Base-by-base conservation (phyloP, 2,113 vertebrate species). In the Pseudolaguvia tuberculata region DNA sequence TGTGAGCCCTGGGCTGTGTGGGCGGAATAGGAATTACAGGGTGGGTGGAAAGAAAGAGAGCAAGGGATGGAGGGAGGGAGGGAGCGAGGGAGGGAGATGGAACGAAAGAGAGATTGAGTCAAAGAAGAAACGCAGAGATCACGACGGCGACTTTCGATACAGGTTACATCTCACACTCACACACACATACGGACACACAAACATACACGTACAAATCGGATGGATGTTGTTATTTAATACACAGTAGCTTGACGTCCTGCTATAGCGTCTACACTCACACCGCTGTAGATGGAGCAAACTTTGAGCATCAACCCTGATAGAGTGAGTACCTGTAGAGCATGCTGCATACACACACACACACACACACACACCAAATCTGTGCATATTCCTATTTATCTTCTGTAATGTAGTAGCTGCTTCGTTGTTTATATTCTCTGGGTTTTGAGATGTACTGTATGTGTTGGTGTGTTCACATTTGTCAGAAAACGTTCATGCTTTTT, bases 211-310 rank as follows among this genome's bases (percentile, higher is more conserved):
- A 25, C 77, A 62, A 62, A 69, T 79, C 81, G 78, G 80, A 87
- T 86, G 84, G 84, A 86, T 79, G 83, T 85, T 88, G 74, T 76
- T 77, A 80, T 39, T 29, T 75, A 66, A 81, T 68, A 78, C 67
- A 77, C 66, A 82, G 79, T 79, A 74, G 63, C 81, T 74, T 75
- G 69, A 82, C 63, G 58, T 35, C 56, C 9, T 65, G 81, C 79
- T 78, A 81, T 81, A 81, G 76, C 85, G 83, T 87, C 84, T 85
- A 89, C 84, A 84, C 85, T 84, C 81, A 23, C 65, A 74, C 76
- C 83, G 86, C 80, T 77, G 79, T 87, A 91, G 91, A 95, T 94
- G 93, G 94, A 95, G 91, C 89, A 91, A 91, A 88, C 89, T 89
- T 92, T 93, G 86, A 92, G 88, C 79, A 87, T 88, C 86, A 89